Evolutionary conservation across 2,113 vertebrate genomes (phyloP).

Genomic region (Nestor notabilis): DNA sequence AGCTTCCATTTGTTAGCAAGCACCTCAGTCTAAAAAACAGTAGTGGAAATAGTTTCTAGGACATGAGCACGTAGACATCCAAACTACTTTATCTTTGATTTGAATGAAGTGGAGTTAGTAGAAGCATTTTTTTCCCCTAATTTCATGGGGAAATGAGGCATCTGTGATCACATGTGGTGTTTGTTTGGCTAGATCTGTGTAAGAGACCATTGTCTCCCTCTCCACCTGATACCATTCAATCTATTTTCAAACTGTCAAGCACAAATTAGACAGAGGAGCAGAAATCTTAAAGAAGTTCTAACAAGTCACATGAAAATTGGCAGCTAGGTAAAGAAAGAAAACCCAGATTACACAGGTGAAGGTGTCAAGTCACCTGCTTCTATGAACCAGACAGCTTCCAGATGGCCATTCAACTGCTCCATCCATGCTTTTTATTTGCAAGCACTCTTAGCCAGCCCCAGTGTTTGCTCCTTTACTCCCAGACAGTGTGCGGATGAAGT

Average conservation of each 20-base stretch:
- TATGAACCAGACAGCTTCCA: neutral
- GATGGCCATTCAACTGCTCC: neutral
- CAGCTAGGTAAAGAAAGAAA: neutral
- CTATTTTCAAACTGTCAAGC: neutral
- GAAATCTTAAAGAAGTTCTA: neutral
- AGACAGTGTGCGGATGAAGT: neutral
- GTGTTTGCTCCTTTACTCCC: neutral
- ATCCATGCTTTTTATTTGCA: neutral
- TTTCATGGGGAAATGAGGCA: neutral
- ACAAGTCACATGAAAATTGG: neutral
- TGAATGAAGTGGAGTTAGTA: neutral
- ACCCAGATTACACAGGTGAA: neutral
- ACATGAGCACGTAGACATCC: neutral
- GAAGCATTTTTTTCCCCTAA: neutral
- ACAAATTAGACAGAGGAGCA: neutral
- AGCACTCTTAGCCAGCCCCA: neutral
- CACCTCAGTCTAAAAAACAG: neutral
- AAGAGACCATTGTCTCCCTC: neutral
- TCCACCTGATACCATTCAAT: neutral
- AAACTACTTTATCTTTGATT: neutral
- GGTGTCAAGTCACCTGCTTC: neutral
- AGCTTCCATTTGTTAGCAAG: neutral
- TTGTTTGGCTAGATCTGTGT: neutral
- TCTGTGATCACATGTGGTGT: neutral
- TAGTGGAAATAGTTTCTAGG: neutral